Evolutionary conservation across 2,888 invertebrate genomes (phyloP).

Genomic region (Melipona bicolor): DNA sequence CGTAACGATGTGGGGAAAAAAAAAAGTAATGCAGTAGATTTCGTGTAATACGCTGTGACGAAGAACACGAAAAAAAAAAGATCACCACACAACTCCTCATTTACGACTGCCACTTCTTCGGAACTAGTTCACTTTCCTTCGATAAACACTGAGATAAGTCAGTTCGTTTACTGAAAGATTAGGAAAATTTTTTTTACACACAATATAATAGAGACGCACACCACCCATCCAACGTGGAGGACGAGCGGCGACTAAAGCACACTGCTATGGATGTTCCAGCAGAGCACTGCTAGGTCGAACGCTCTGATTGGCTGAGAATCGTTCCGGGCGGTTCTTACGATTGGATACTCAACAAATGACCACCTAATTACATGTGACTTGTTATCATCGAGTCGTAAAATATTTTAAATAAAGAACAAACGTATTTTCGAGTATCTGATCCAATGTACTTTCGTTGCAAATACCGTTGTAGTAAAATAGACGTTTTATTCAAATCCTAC

Average conservation of each 20-base stretch:
- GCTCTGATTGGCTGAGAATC: constrained; percentile 56
- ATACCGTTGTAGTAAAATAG: neutral
- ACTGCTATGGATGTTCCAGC: constrained; percentile 38
- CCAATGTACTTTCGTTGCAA: neutral
- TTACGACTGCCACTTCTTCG: neutral
- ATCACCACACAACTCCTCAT: constrained; percentile 17
- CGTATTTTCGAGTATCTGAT: neutral
- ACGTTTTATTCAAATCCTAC: neutral
- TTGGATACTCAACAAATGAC: constrained; percentile 25
- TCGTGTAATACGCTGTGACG: neutral
- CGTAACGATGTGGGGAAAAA: neutral
- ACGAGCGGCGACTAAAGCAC: constrained; percentile 63
- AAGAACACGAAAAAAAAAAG: neutral
- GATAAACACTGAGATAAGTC: constrained; percentile 7
- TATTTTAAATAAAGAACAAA: constrained; percentile 36
- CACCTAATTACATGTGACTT: constrained; percentile 31
- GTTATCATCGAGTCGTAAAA: constrained; percentile 43
- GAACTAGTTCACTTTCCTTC: neutral
- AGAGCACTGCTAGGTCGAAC: constrained; percentile 37
- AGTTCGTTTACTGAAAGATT: constrained; percentile 4
- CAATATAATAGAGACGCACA: neutral
- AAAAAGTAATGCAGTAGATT: neutral
- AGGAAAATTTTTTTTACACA: neutral
- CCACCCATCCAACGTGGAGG: constrained; percentile 44
- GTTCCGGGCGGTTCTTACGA: constrained; percentile 47